Conservation (phyloP, 2,797 vertebrate species). For the Chromobotia macracanthus region DNA sequence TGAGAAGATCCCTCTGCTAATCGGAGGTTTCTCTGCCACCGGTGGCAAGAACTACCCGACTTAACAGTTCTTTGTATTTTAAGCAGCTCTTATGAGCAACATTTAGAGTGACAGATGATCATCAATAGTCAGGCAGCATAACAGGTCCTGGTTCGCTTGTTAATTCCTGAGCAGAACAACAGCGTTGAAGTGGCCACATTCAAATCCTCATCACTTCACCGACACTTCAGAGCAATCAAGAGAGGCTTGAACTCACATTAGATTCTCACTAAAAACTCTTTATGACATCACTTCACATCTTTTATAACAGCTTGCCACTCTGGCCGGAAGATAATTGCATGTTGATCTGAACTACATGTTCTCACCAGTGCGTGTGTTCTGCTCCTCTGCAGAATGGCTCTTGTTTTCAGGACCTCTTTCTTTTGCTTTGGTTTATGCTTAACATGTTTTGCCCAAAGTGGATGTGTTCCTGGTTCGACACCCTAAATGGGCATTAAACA, state of each 20-base stretch:
- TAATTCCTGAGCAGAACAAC: constrained; percentile 62
- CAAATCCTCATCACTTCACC: constrained; percentile 33
- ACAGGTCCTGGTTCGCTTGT: constrained; percentile 49
- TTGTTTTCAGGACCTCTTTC: neutral
- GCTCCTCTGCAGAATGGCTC: neutral
- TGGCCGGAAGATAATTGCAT: constrained; percentile 71
- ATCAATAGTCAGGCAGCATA: constrained; percentile 31
- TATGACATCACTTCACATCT: constrained; percentile 77
- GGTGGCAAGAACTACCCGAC: neutral
- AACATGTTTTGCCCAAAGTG: too few species aligned
- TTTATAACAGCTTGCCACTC: constrained; percentile 60
- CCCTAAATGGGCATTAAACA: neutral
- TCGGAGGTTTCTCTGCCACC: neutral
- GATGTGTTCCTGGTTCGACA: too few species aligned
- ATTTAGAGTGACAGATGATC: constrained; percentile 29
- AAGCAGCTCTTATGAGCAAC: constrained; percentile 27
- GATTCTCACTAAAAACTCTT: constrained; percentile 72
- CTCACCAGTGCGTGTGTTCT: neutral
- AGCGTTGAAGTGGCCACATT: constrained; percentile 64
- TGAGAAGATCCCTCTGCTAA: neutral
- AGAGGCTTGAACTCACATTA: constrained; percentile 76
- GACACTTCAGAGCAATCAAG: constrained; percentile 72
- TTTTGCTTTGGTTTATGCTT: neutral
- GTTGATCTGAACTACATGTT: constrained; percentile 5
- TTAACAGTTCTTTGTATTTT: neutral